Conservation (phyloP, 2,888 invertebrate genomes). For the Fabriciana adippe region DNA sequence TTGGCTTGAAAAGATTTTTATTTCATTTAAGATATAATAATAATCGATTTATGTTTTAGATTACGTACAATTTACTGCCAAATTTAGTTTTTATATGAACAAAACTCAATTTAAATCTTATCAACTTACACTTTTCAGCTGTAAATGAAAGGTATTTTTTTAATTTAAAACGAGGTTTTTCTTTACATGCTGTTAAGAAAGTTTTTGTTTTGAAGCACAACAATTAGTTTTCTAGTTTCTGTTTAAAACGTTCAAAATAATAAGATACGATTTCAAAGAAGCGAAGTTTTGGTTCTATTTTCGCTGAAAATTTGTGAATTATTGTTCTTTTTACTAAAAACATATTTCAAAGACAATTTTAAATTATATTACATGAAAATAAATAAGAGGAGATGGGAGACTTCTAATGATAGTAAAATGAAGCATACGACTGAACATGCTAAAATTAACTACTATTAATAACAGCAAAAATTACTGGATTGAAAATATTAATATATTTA, state of each 20-base stretch:
- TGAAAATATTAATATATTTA: too few relatives aligned
- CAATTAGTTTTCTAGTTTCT: slow-evolving; percentile 5
- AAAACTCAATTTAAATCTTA: background rate
- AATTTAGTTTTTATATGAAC: too few relatives aligned
- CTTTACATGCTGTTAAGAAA: background rate
- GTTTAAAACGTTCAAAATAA: slow-evolving; percentile 13
- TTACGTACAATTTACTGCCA: background rate
- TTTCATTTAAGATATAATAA: too few relatives aligned
- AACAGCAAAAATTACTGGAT: too few relatives aligned
- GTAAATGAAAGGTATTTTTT: background rate
- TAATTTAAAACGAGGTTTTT: slow-evolving; percentile 1
- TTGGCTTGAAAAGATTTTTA: too few relatives aligned
- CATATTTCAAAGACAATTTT: background rate
- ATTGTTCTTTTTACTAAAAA: background rate
- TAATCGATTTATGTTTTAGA: too few relatives aligned
- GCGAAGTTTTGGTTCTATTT: too few relatives aligned
- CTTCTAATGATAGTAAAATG: too few relatives aligned
- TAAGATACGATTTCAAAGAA: background rate
- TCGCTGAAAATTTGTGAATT: background rate
- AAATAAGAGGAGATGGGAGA: too few relatives aligned
- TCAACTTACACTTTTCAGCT: slow-evolving; percentile 6
- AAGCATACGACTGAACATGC: too few relatives aligned
- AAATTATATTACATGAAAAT: too few relatives aligned
- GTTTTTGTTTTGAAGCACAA: slow-evolving; percentile 3
- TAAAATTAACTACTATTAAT: too few relatives aligned